phyloP scores from a whole-genome alignment of 2,888 invertebrate species.

The Scrobipalpa costella region DNA sequence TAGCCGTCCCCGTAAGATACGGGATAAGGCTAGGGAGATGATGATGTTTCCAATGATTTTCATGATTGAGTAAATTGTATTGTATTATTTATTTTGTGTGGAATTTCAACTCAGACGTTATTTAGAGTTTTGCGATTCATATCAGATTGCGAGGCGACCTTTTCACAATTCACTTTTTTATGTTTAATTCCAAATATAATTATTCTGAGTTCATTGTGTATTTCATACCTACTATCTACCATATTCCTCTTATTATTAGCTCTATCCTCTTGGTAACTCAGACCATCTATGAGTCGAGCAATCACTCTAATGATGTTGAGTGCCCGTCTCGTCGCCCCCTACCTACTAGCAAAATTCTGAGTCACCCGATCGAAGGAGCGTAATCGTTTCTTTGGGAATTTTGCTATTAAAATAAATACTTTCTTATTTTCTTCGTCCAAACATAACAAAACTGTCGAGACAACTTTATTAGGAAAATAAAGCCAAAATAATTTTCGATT shows the following conservation, averaged over 20 bases:
- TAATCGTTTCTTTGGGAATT: slow-evolving; percentile 15
- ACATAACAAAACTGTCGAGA: neutral
- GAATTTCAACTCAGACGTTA: too few relatives aligned
- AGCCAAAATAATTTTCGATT: too few relatives aligned
- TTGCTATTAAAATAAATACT: slow-evolving; percentile 13
- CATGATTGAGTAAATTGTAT: too few relatives aligned
- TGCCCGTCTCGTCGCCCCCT: slow-evolving; percentile 5
- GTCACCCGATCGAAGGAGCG: slow-evolving; percentile 17
- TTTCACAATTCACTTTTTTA: too few relatives aligned
- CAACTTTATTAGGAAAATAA: neutral
- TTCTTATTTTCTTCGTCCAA: neutral
- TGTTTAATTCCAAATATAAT: neutral
- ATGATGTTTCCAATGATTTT: too few relatives aligned
- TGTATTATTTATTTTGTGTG: too few relatives aligned
- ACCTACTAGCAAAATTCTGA: slow-evolving; percentile 9
- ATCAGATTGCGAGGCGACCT: too few relatives aligned
- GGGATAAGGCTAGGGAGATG: too few relatives aligned
- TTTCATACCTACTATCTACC: neutral
- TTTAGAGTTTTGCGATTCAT: too few relatives aligned
- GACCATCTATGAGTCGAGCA: neutral
- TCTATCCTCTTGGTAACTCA: neutral
- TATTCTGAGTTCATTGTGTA: too few relatives aligned
- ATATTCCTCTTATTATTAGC: neutral
- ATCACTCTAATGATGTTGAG: slow-evolving; percentile 17
- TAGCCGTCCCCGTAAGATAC: too few relatives aligned